Base-by-base conservation (phyloP, 2,888 invertebrate species). In the Meteorus colon region DNA sequence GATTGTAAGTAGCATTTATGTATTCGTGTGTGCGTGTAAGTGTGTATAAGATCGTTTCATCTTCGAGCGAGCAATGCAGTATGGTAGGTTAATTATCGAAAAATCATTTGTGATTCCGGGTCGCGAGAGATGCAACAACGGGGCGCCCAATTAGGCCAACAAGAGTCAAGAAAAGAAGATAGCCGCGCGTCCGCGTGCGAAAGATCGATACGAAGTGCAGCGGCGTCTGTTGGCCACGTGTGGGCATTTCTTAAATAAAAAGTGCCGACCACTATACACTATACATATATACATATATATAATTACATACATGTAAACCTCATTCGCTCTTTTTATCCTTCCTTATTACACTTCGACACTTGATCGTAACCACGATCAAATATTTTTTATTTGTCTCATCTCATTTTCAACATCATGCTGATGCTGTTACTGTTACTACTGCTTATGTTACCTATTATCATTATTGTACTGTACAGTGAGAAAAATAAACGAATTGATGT, bases 221-320 rank as follows among this genome's bases (percentile, higher is more conserved):
- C 73, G 55, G 48, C 82, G 85, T 84, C 83, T 85, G 87, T 82
- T 80, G 80, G 81, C 85, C 87, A 87, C 87, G 87, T 85, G 87
- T 85, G 85, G 82, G 80, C 84, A 84, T 84, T 19, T 80, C 77
- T 78, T 37, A 67, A 75, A 76, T 83, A 87, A 87, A 84, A 87
- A 87, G 79, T 82, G 82, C 82, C 84, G 83, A 81, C 81, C 76
- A 75, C 68, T 24, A 73, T 68, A 76, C 67, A 63, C 65, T 71
- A 70, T 29, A 24, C 24, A 24, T 24, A 24, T 24, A 24, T 24
- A 24, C 1, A 8, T 41, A 29, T 51, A 62, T 59, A 51, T 69
- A 29, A 27, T 62, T 73, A 51, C 48, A 65, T 41, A 27, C 41
- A 62, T 51, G 55, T 41, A 27, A 27, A 24, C 24, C 68, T 76